Base-by-base conservation (phyloP, 2,888 invertebrate species). In the Diplolepis rosae region DNA sequence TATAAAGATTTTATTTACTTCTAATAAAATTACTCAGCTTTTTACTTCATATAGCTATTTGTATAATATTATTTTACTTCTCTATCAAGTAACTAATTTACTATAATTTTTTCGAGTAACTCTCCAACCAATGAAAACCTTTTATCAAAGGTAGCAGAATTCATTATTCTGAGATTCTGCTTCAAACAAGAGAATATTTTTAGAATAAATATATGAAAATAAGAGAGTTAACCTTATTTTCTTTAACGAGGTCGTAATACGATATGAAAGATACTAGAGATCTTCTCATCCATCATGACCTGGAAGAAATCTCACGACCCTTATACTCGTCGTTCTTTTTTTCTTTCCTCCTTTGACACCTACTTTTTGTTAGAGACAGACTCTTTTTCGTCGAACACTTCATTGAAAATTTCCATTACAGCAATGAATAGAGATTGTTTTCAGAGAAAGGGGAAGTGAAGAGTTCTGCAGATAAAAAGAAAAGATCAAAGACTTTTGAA, bases 221-320 rank as follows among this genome's bases (percentile, higher is more conserved):
- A 39, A 61, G 39, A 61, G 39, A 39, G 61, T 39, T 61, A 61
- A 61, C 39, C 24, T 61, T 39, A 24, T 61, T n/a, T 61, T 61
- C 39, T 24, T 61, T 61, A 61, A 61, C 39, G 39, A 61, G 61
- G 61, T 39, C 39, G 61, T 39, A 39, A 61, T 7, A 24, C 39
- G 27, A 61, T 61, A 61, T 39, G n/a, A 61, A 39, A 27, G 39
- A 39, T 22, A 39, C n/a, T 4, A 61, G 61, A 61, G 39, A 24
- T 39, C 39, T 61, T 39, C 35, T 61, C 39, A n/a, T 24, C 24
- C 61, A 24, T 39, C 24, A 61, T 39, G 24, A 61, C 35, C 39
- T 61, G 35, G 13, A 61, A 61, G 39, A 27, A 61, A 61, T 61
- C 39, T 61, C 24, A 13, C 6, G 39, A 61, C 39, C 24, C n/a